Evolutionary conservation across 2,888 invertebrate genomes (phyloP), one percentile per base, ranked within the genome.

Genomic region (Zaprionus lineosus): DNA sequence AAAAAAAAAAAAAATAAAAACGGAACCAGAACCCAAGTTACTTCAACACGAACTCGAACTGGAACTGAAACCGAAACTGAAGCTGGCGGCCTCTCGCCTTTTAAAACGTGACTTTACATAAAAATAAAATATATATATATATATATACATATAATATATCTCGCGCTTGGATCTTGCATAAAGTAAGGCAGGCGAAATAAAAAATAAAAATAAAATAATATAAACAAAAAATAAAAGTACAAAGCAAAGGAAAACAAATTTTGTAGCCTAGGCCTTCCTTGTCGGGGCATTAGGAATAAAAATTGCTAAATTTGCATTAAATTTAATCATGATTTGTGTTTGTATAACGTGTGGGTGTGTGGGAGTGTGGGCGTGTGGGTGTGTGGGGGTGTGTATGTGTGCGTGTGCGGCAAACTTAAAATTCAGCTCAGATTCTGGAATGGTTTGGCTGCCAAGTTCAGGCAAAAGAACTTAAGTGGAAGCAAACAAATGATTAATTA

Each of bases 71-170:
- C 31, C 41, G 33, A 50, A 62, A 40, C 31, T 24, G 12, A 46
- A 47, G 9, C 14, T 48, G 55, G n/a, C n/a, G n/a, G n/a, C n/a
- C 58, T 40, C 3, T 14, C 28, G 15, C 44, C 34, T 37, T 9
- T 26, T 34, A 75, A 78, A 79, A 78, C 78, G 78, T 78, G 78
- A 78, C 78, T 79, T 79, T 75, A 60, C 67, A 71, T 73, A 59
- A 53, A 26, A 57, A 36, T 12, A 37, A 44, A 60, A 44, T 55
- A 6, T 39, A 47, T 12, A 51, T 9, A 44, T 33, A 36, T 24
- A 19, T 19, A 36, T 34, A 15, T 28, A 41, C 16, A 34, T 31
- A 16, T 21, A 19, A 15, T 24, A 18, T 69, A 69, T 69, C 71
- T 64, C n/a, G 24, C n/a, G 48, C 33, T 67, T 15, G 18, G 46